Conservation (phyloP, 2,797 vertebrate species). For the Neomorphus geoffroyi region DNA sequence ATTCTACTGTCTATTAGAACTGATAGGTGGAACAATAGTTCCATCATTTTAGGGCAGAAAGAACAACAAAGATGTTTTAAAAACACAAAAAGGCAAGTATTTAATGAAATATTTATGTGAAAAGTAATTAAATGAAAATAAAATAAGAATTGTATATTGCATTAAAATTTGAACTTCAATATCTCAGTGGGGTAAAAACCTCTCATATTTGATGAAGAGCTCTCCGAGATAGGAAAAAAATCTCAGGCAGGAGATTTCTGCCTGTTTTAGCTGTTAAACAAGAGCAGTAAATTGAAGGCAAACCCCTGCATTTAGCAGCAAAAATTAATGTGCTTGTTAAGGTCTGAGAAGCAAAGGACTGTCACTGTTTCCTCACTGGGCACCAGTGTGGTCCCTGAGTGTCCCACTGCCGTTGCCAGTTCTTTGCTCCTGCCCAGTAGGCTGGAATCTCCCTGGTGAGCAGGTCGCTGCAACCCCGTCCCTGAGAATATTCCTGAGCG, state of each 20-base stretch:
- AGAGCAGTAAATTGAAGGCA: neutral
- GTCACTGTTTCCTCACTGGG: neutral
- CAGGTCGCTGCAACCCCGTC: neutral
- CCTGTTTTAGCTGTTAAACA: neutral
- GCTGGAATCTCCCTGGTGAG: neutral
- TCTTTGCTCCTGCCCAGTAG: neutral
- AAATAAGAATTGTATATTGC: neutral
- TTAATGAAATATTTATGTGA: neutral
- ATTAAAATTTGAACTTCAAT: neutral
- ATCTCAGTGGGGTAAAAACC: accelerated
- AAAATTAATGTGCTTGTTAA: neutral
- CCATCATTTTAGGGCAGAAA: no score
- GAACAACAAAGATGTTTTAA: neutral
- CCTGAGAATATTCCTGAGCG: neutral
- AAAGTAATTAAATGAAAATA: neutral
- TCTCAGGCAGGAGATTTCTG: neutral
- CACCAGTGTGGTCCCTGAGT: neutral
- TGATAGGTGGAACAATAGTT: neutral
- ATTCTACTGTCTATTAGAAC: neutral
- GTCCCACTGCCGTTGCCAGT: neutral
- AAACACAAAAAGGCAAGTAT: neutral
- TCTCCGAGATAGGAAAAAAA: neutral
- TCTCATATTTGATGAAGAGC: neutral
- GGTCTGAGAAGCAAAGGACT: no score
- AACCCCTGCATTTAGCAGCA: neutral